Conservation (phyloP, 2,888 invertebrate genomes). For the Octonoba sinensis region DNA sequence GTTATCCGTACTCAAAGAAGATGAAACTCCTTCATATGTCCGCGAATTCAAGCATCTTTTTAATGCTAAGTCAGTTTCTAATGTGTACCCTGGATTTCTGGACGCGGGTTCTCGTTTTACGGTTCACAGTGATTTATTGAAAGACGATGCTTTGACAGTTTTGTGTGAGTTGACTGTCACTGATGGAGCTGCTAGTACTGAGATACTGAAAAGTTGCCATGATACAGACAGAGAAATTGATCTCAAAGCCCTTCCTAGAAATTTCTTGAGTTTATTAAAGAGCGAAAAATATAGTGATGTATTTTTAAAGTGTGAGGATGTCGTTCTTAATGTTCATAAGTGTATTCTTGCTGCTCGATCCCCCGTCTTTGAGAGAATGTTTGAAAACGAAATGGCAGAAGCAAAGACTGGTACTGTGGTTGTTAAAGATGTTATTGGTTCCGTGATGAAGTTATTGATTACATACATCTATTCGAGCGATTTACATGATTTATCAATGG, state of each 20-base stretch:
- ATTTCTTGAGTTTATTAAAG: background rate
- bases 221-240: background rate
- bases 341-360: slow-evolving; percentile 1
- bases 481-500: background rate
- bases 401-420: background rate
- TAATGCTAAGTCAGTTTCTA: background rate
- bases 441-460: background rate
- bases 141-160: background rate
- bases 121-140: background rate
- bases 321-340: slow-evolving; percentile 5
- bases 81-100: slow-evolving; percentile 1
- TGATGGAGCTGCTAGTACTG: background rate
- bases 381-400: slow-evolving; percentile 1
- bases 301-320: background rate
- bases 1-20: background rate
- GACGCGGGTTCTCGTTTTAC: background rate
- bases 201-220: background rate
- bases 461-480: background rate
- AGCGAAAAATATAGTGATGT: slow-evolving; percentile 2
- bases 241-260: background rate
- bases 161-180: background rate
- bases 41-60: slow-evolving; percentile 7
- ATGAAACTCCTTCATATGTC: background rate
- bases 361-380: slow-evolving; percentile 2
- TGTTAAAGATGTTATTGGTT: background rate